Base-by-base conservation (phyloP, 2,113 vertebrate genomes). In the Echinops telfairi region DNA sequence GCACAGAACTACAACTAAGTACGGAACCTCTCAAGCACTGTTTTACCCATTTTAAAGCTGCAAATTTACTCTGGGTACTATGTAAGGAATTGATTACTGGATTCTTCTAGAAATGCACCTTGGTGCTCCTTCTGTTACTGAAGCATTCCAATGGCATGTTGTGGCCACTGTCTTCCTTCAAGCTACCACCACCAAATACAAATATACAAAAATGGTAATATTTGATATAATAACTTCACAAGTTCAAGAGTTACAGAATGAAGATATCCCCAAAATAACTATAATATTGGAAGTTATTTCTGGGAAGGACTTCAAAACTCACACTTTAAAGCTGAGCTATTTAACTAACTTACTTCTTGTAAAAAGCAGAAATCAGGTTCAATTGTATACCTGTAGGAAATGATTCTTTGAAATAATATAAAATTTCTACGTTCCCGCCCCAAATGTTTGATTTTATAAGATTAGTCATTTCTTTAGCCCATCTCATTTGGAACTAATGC, bases 301-400 rank as follows among this genome's bases (percentile, higher is more conserved):
- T 27, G 83, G 70, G 84, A 87, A 27, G 27, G 62, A 66, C 17
- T 84, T 94, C 8, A 86, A 94, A 95, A 82, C 43, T 92, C 76
- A 83, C 76, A 75, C 53, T 94, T 95, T 66, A 66, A 82, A 87
- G 64, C 57, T 88, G 62, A 88, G 36, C 43, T 79, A 85, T 70
- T 92, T 77, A 64, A 83, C 64, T 43, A 62, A n/a, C 53, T 40
- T 68, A 81, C 83, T 84, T 60, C 29, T 86, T 86, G 1, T 40
- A 84, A 94, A 94, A 95, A 82, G 40, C 38, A 96, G 94, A 94
- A 86, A 83, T 76, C 79, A 86, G 70, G 33, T 91, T 86, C 83
- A 90, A 31, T 89, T 29, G 57, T 27, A 9, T 12, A 96, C 10
- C 29, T 83, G 53, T 82, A 79, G 14, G 20, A 93, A 91, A 86